Conservation (phyloP, 2,113 vertebrate genomes). For the Ceratotherium simum region DNA sequence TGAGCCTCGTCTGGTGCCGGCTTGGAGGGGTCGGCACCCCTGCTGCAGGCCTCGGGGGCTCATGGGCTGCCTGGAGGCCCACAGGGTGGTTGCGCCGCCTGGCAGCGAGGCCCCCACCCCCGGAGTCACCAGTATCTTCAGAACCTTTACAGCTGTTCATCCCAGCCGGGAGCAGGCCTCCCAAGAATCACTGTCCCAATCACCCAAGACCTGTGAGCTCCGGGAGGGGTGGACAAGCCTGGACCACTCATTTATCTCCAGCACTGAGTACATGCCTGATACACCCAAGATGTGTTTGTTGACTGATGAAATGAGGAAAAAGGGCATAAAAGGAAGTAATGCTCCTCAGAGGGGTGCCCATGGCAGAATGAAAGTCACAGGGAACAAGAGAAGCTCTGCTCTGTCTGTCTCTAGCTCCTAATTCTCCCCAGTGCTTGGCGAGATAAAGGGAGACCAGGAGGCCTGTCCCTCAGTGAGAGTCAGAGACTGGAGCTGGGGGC, state of each 20-base stretch:
- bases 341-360: fast-evolving
- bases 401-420: background rate
- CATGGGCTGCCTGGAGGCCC: background rate
- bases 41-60: background rate
- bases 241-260: background rate
- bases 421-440: background rate
- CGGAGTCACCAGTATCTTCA: background rate
- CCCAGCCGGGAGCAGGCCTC: background rate
- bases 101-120: background rate
- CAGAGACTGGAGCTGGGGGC: background rate
- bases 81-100: background rate
- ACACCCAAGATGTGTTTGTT: background rate
- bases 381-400: background rate
- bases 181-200: background rate
- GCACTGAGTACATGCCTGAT: background rate
- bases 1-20: background rate
- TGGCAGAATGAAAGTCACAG: background rate
- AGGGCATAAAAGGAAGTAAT: background rate
- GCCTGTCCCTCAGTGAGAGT: background rate
- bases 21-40: background rate
- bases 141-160: background rate
- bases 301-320: background rate
- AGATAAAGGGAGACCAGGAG: background rate
- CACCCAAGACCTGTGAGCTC: background rate
- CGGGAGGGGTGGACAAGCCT: fast-evolving